These are phyloP conservation scores for Synodontis membranacea DNA, from an alignment of 2,113 vertebrate genomes.

Conservation along the genomic window DNA sequence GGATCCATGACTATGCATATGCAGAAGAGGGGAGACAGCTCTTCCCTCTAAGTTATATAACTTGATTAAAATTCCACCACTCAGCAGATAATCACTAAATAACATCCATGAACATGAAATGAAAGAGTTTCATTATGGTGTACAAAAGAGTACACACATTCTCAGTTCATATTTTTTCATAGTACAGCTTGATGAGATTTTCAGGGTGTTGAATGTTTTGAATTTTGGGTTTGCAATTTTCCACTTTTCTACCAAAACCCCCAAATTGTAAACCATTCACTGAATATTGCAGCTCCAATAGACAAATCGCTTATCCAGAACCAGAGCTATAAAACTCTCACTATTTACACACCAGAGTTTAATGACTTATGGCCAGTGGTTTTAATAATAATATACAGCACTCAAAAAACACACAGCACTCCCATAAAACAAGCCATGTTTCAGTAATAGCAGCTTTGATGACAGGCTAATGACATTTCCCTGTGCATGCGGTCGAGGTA, in stretches of 20 bases:
- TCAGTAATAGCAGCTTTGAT: conserved; percentile 39
- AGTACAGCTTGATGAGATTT: neutral
- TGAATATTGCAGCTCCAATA: neutral
- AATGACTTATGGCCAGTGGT: conserved; percentile 28
- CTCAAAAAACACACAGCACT: conserved; percentile 40
- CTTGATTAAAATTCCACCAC: neutral
- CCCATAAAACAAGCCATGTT: conserved; percentile 36
- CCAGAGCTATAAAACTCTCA: conserved; percentile 26
- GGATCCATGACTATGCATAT: no score
- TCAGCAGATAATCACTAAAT: neutral
- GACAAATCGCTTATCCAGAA: conserved; percentile 34
- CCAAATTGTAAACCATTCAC: conserved; percentile 23
- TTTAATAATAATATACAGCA: conserved; percentile 41
- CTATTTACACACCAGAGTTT: conserved; percentile 32
- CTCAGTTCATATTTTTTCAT: neutral
- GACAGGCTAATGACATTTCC: conserved; percentile 24
- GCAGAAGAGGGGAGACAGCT: no score
- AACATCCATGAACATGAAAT: neutral
- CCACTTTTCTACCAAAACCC: conserved; percentile 29
- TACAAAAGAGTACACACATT: neutral
- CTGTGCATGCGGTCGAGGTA: conserved; percentile 26
- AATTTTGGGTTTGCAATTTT: conserved; percentile 23
- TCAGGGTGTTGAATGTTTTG: neutral
- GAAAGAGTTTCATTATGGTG: neutral
- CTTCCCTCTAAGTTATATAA: no score